These are phyloP conservation scores for Microdon myrmicae DNA, from an alignment of 2,888 invertebrate species.

Conservation along the genomic window DNA sequence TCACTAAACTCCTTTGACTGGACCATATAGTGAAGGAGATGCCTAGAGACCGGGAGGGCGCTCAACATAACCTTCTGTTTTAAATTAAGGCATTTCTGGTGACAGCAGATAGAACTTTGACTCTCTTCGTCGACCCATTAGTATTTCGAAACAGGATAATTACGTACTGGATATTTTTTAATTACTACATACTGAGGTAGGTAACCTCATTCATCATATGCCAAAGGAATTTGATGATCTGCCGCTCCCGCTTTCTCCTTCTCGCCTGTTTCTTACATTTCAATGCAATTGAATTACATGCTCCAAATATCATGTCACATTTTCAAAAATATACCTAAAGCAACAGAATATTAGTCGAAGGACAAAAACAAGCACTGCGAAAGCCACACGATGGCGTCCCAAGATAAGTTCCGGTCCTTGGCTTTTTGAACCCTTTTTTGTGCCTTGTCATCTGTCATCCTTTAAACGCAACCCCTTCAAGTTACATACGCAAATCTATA, in stretches of 20 bases:
- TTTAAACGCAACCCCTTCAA: conserved; percentile 4
- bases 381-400: conserved; percentile 43
- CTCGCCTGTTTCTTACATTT: conserved; percentile 5
- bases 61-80: no score
- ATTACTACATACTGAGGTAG: no score
- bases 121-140: no score
- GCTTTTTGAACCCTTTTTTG: conserved; percentile 39
- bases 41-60: no score
- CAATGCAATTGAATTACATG: conserved; percentile 52
- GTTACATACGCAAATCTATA: not conserved
- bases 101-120: no score
- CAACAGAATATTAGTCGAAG: conserved; percentile 18
- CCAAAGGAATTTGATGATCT: no score
- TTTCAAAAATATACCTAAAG: conserved; percentile 46
- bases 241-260: not conserved
- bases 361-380: conserved; percentile 36
- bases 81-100: no score
- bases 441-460: conserved; percentile 36
- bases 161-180: no score
- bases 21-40: no score
- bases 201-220: no score
- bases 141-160: no score
- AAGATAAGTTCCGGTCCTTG: conserved; percentile 51
- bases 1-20: no score
- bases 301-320: conserved; percentile 50